Conservation (phyloP, 2,888 invertebrate species). For the Lithosia quadra region DNA sequence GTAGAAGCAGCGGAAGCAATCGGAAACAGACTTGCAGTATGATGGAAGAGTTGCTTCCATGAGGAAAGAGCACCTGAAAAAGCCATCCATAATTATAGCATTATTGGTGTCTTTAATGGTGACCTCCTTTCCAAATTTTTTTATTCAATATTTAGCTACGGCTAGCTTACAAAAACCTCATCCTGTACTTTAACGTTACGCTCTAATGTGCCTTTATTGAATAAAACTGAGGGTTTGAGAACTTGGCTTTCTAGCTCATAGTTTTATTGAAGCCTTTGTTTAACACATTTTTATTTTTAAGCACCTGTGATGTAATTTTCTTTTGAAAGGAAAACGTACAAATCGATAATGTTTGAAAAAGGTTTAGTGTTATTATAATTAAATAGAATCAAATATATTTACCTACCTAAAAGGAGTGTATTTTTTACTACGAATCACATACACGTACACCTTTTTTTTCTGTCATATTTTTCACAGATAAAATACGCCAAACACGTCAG, state of each 20-base stretch:
- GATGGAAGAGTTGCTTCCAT: too few species aligned
- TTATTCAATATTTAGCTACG: too few species aligned
- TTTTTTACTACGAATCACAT: too few species aligned
- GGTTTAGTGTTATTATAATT: background rate
- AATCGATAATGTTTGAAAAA: background rate
- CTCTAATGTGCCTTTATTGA: slow-evolving; percentile 14
- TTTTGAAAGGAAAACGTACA: background rate
- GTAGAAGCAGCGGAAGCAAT: too few species aligned
- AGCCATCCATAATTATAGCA: too few species aligned
- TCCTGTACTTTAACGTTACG: background rate
- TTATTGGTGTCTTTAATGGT: too few species aligned
- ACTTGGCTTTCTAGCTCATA: slow-evolving; percentile 10
- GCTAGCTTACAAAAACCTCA: background rate
- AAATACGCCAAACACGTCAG: background rate
- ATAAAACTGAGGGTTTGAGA: slow-evolving; percentile 11
- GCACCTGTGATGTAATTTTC: background rate
- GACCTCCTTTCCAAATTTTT: too few species aligned
- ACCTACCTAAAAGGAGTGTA: background rate
- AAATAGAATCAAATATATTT: background rate
- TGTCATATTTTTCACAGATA: too few species aligned
- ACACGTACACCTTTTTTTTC: background rate
- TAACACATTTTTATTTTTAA: background rate
- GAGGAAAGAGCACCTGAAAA: too few species aligned
- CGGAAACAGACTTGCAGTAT: too few species aligned
- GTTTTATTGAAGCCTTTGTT: slow-evolving; percentile 12